phyloP scores from a whole-genome alignment of 1,140 invertebrate genomes.

The Anastrepha ludens region DNA sequence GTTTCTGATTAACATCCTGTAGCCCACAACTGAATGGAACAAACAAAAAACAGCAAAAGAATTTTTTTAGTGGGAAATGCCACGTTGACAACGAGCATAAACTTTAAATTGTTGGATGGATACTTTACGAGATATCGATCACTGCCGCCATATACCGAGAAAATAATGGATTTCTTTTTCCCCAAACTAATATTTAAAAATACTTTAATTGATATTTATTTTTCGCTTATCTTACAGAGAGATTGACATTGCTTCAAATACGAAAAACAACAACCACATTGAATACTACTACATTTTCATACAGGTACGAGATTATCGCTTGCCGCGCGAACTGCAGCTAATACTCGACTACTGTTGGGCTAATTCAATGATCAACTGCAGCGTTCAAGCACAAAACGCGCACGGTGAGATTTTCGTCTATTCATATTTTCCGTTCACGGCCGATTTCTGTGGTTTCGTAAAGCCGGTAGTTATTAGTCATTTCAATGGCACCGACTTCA shows the following conservation, averaged over 20 bases:
- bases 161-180: no score
- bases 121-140: no score
- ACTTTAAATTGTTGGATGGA: no score
- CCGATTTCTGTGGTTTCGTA: constrained; percentile 57
- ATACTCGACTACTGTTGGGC: constrained; percentile 69
- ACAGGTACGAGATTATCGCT: constrained; percentile 62
- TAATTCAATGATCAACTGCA: constrained; percentile 67
- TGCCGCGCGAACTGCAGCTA: constrained; percentile 61
- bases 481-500: constrained; percentile 62
- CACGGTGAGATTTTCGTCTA: constrained; percentile 66
- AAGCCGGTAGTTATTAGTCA: constrained; percentile 65
- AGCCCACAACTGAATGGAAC: no score
- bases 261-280: constrained; percentile 64
- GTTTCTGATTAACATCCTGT: no score
- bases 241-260: constrained; percentile 63
- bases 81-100: no score
- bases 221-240: background rate
- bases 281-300: constrained; percentile 70
- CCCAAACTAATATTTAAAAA: no score
- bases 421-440: constrained; percentile 64
- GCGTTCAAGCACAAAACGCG: constrained; percentile 65
- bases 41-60: no score
- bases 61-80: no score
- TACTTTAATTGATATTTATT: background rate
- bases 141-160: no score